Base-by-base conservation (phyloP, 2,113 vertebrate genomes). In the Pelmatolapia mariae region DNA sequence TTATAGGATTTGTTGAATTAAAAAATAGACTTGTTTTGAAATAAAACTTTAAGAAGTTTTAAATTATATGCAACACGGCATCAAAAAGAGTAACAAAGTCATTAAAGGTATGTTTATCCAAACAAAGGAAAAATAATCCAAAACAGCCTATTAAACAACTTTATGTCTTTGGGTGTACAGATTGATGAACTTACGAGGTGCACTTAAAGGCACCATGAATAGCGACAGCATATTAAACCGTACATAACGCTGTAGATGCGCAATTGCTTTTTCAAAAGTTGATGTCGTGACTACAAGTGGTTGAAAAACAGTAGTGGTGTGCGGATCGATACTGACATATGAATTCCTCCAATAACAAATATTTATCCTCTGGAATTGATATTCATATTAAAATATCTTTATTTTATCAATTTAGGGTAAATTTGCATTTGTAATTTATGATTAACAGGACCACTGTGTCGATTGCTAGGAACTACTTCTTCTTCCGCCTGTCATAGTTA, bases 111-210 rank as follows among this genome's bases (percentile, higher is more conserved):
- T 33, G 26, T 33, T 61, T 61, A 33, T 61, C 57, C 57, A 31
- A 61, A 61, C 29, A 61, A 59, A 61, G 57, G 57, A 33, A 61
- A 61, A 61, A 19, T 3, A 10, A 61, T 61, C 16, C 57, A 61
- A 61, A 61, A 61, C 57, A 61, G 24, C 24, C 24, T 24, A 3
- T 24, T 24, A 24, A 24, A 61, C 57, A 61, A 61, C 16, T 15
- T 61, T 0, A 1, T 0, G 13, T 3, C 13, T 29, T 19, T 61
- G 57, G 1, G 0, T 33, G 57, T 61, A 33, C 57, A 33, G 29
- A 19, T 33, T 6, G 1, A 33, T 61, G 29, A 61, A 61, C 3
- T 19, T 33, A 61, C 57, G 57, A 61, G 16, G 57, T 19, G 57
- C 16, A 33, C 57, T 2, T 33, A 9, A 61, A 61, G 57, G 29